Evolutionary conservation across 2,797 vertebrate genomes (phyloP).

Genomic region (Ctenosaura bakeri): DNA sequence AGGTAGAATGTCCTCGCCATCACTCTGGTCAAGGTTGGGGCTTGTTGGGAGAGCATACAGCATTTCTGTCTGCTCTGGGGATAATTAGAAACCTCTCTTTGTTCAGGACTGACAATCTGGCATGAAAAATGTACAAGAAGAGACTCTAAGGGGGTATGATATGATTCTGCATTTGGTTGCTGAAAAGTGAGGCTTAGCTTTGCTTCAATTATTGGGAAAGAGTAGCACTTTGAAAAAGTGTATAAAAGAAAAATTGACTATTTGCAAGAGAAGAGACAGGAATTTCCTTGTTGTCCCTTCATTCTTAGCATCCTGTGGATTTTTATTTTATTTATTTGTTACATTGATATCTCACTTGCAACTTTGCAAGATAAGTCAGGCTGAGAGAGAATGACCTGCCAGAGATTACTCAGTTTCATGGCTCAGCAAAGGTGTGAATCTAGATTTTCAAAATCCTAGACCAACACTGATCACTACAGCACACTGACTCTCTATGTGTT

Average conservation of each 20-base stretch:
- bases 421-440: no score
- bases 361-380: no score
- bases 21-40: constrained; percentile 18
- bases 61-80: constrained; percentile 1
- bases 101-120: background rate
- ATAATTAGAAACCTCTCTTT: constrained; percentile 20
- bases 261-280: background rate
- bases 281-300: background rate
- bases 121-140: background rate
- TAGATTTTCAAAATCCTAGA: no score
- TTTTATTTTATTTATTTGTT: background rate
- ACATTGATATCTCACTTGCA: background rate
- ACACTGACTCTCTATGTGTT: background rate
- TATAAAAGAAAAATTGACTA: background rate
- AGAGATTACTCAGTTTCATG: no score
- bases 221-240: background rate
- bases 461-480: no score
- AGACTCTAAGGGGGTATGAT: background rate
- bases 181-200: background rate
- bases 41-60: background rate
- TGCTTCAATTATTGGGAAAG: background rate
- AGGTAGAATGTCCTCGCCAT: background rate
- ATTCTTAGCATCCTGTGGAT: background rate
- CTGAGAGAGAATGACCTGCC: no score
- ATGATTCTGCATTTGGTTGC: background rate